phyloP scores from a whole-genome alignment of 2,888 invertebrate genomes.

The Adelognathus sp. region DNA sequence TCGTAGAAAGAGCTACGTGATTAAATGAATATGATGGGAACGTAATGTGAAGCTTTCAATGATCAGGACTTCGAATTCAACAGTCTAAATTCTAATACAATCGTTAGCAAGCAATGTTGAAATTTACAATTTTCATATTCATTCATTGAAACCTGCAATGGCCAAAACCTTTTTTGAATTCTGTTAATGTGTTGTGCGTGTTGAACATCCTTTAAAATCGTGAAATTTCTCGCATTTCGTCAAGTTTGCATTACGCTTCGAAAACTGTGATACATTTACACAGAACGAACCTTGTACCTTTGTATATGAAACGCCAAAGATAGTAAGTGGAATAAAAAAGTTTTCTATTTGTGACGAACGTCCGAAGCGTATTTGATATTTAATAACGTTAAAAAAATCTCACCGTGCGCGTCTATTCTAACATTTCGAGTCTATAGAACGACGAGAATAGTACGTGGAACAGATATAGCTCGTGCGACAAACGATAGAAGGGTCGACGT shows the following conservation, averaged over 20 bases:
- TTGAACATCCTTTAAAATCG: too few species aligned
- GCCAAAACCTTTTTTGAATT: too few species aligned
- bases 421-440: conserved; percentile 1
- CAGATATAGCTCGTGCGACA: not conserved
- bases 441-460: not conserved
- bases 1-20: too few species aligned
- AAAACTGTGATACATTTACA: not conserved
- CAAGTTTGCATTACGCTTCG: not conserved
- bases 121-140: too few species aligned
- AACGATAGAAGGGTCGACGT: not conserved
- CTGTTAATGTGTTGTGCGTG: too few species aligned
- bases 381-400: not conserved
- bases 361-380: not conserved
- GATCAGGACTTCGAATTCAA: too few species aligned
- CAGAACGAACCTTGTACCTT: not conserved
- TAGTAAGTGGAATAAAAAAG: not conserved
- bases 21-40: too few species aligned
- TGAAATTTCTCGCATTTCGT: not conserved
- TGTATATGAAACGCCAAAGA: not conserved
- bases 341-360: not conserved
- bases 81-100: too few species aligned
- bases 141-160: too few species aligned
- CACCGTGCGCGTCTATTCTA: not conserved
- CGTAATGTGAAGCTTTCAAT: too few species aligned
- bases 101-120: too few species aligned